Base-by-base conservation (phyloP, 2,797 vertebrate genomes). In the Sylvilagus floridanus region DNA sequence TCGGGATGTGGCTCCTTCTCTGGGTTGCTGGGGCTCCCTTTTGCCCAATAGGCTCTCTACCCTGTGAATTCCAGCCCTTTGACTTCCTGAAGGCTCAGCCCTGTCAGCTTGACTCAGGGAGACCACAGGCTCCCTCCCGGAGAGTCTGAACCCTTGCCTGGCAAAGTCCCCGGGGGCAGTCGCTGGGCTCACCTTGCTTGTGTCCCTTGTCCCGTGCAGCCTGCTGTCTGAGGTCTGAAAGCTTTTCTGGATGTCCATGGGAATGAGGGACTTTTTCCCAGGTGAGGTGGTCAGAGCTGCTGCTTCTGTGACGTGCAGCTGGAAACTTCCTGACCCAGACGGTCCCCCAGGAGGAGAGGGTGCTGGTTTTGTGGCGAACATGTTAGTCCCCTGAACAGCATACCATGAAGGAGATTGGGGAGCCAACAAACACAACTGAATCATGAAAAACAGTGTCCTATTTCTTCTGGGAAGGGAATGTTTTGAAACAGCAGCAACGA, bases 401-500 rank as follows among this genome's bases (percentile, higher is more conserved):
- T 24, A 28, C 68, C 26, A 24, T 26, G 54, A 93, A 93, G 14
- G 32, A 87, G 21, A 54, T 22, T 3, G 24, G 21, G 8, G 76
- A 78, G 42, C 47, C 77, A 69, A 75, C 50, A 71, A 76, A 73
- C 69, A 76, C 77, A 71, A 37, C 60, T 66, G 76, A 79, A 92
- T 76, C 22, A 71, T 54, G 6, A 62, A 90, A 81, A 84, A 30
- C 54, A 42, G 6, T 32, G 35, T 54, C 32, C 62, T 47, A 24
- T 75, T 81, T 47, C 21, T 75, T 81, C 8, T 32, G 60, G 57
- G 65, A 93, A 79, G 42, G 37, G 10, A 7, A 24, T 82, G 57
- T 92, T 75, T 93, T 71, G 16, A 95, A 93, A 69, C 26, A 69
- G 8, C 1, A 42, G 47, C 82, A 88, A 91, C 19, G 5, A 13